phyloP scores from a whole-genome alignment of 2,797 vertebrate genomes.

The Adrianichthys oophorus region DNA sequence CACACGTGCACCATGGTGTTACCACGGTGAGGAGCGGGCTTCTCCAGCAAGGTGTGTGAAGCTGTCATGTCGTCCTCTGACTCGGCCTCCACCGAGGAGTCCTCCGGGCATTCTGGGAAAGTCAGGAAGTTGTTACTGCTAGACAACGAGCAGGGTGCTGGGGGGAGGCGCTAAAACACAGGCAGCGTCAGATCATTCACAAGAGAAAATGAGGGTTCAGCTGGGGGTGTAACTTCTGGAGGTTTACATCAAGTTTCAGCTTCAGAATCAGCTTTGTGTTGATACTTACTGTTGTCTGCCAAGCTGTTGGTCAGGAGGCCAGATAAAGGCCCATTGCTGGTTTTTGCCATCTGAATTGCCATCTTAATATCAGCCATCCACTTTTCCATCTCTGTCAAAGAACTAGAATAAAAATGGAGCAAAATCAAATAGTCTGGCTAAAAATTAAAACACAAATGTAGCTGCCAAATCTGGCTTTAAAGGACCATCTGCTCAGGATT shows the following conservation, averaged over 20 bases:
- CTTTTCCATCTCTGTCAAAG: conserved; percentile 89
- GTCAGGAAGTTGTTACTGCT: conserved; percentile 73
- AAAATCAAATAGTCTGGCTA: conserved; percentile 14
- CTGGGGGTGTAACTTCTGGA: not conserved
- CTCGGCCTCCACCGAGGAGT: conserved; percentile 88
- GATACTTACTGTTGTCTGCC: conserved; percentile 85
- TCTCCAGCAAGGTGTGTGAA: conserved; percentile 86
- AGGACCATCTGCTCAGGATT: no score
- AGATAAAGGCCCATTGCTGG: conserved; percentile 82
- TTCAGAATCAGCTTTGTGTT: not conserved
- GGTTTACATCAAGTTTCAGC: not conserved
- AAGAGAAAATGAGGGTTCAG: conserved; percentile 10
- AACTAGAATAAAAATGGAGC: conserved; percentile 69
- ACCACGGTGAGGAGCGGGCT: conserved; percentile 90
- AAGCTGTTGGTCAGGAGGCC: conserved; percentile 84
- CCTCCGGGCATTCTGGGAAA: conserved; percentile 90
- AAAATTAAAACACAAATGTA: not conserved
- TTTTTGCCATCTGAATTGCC: conserved; percentile 88
- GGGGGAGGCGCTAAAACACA: conserved; percentile 49
- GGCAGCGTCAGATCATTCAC: conserved; percentile 48
- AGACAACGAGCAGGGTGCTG: conserved; percentile 40
- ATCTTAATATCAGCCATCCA: conserved; percentile 94
- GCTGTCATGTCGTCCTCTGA: conserved; percentile 92
- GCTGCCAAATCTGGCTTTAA: no score
- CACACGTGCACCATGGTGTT: conserved; percentile 99